A percentile compares a stretch with the other conserved stretches of the same genome.
Evolutionary conservation across 2,797 vertebrate genomes (phyloP).

Genomic region (Vespertilio murinus): DNA sequence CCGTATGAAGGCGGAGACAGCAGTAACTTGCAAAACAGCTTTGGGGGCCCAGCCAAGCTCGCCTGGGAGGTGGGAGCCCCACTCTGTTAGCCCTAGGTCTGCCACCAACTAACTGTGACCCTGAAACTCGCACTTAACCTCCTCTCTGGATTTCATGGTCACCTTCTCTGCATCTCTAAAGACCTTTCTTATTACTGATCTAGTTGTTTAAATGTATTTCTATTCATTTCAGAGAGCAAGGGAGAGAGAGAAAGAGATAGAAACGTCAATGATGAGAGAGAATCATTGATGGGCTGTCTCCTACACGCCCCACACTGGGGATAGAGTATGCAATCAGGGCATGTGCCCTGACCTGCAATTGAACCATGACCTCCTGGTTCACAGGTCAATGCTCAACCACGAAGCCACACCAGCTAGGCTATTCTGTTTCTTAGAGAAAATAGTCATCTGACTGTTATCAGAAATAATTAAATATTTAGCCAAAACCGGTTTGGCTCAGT

Average conservation of each 20-base stretch:
- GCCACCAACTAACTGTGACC: not conserved
- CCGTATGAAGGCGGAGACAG: too few relatives aligned
- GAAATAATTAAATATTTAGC: not conserved
- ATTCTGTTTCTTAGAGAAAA: not conserved
- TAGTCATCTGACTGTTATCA: not conserved
- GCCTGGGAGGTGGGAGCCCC: not conserved
- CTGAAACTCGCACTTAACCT: not conserved
- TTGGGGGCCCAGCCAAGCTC: not conserved
- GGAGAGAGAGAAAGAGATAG: too few relatives aligned
- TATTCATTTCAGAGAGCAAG: too few relatives aligned
- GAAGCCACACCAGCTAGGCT: not conserved
- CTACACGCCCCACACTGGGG: too few relatives aligned
- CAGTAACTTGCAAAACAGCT: not conserved
- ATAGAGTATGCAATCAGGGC: too few relatives aligned
- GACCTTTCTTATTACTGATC: not conserved
- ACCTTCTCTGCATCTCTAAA: constrained; percentile 4
- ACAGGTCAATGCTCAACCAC: too few relatives aligned
- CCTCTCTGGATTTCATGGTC: not conserved
- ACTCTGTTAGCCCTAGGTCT: not conserved
- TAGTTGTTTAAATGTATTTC: not conserved
- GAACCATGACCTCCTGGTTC: too few relatives aligned
- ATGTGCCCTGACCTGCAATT: too few relatives aligned
- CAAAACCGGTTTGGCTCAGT: too few relatives aligned
- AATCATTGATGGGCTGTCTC: too few relatives aligned
- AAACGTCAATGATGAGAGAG: too few relatives aligned